Conservation (phyloP, 2,113 vertebrate species). For the Mola mola region DNA sequence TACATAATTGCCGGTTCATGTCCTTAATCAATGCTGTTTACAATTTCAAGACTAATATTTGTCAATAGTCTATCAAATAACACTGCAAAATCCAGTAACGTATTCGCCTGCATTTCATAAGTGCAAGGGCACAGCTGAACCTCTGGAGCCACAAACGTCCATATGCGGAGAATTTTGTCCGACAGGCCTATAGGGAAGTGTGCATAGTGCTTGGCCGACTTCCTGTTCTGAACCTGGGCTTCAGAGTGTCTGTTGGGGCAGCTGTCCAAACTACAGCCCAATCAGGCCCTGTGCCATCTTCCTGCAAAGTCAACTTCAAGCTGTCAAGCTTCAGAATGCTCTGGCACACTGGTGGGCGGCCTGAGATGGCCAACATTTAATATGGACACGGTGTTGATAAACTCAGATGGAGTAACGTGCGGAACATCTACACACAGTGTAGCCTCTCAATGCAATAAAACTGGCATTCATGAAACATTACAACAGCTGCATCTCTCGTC, state of each 20-base stretch:
- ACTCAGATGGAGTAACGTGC: slow-evolving; percentile 33
- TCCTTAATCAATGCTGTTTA: slow-evolving; percentile 58
- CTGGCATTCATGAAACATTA: slow-evolving; percentile 35
- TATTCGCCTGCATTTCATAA: slow-evolving; percentile 14
- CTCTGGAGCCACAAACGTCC: slow-evolving; percentile 36
- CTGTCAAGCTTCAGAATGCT: slow-evolving; percentile 60
- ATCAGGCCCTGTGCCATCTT: slow-evolving; percentile 65
- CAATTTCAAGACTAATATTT: slow-evolving; percentile 42
- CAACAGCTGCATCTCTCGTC: slow-evolving; percentile 32
- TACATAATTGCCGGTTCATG: slow-evolving; percentile 45
- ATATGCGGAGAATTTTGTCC: slow-evolving; percentile 45
- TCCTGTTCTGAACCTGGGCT: slow-evolving; percentile 59
- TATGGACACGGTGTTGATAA: slow-evolving; percentile 31
- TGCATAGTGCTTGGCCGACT: slow-evolving; percentile 33
- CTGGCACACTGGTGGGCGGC: slow-evolving; percentile 34
- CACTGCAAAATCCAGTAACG: slow-evolving; percentile 50
- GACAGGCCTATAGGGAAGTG: slow-evolving; percentile 47
- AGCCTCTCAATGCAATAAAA: slow-evolving; percentile 49
- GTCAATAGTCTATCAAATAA: slow-evolving; percentile 35
- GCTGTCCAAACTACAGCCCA: slow-evolving; percentile 67
- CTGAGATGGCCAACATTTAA: slow-evolving; percentile 25
- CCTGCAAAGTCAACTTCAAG: slow-evolving; percentile 54
- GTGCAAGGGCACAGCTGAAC: slow-evolving; percentile 18
- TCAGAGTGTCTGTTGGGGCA: slow-evolving; percentile 59
- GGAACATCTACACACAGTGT: slow-evolving; percentile 21